Percentiles rank a stretch among this genome's conserved stretches.
Conservation (phyloP, 2,888 invertebrate genomes). For the Mythimna pallens region DNA sequence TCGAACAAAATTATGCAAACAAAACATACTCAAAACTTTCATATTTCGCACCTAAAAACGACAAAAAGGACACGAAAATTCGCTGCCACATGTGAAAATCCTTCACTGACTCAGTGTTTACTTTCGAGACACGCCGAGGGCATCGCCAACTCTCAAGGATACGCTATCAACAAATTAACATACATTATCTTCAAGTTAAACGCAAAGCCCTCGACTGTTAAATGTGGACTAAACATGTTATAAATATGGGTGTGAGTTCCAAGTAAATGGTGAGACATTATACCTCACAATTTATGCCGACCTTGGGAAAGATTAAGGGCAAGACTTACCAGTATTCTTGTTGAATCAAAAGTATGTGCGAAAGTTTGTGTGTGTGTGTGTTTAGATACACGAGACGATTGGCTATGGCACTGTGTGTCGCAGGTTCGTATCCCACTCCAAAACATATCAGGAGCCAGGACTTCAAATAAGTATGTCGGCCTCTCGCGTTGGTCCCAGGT, state of each 20-base stretch:
- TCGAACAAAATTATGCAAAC: neutral
- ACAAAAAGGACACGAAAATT: slow-evolving; percentile 45
- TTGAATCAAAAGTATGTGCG: neutral
- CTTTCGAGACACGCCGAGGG: slow-evolving; percentile 38
- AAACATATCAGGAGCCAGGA: too few relatives aligned
- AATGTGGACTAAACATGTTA: slow-evolving; percentile 43
- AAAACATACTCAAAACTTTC: slow-evolving; percentile 38
- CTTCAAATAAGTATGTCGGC: too few relatives aligned
- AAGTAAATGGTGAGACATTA: slow-evolving; percentile 18
- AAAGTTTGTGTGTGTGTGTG: too few relatives aligned
- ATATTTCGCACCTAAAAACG: slow-evolving; percentile 17
- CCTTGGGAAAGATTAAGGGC: neutral
- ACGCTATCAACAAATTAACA: slow-evolving; percentile 73
- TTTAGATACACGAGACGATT: too few relatives aligned
- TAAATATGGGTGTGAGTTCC: slow-evolving; percentile 14
- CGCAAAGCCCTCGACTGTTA: slow-evolving; percentile 72
- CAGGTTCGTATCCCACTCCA: too few relatives aligned
- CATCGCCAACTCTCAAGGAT: slow-evolving; percentile 62
- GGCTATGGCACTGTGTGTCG: too few relatives aligned
- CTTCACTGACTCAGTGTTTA: slow-evolving; percentile 59
- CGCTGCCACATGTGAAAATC: slow-evolving; percentile 51
- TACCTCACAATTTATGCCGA: neutral
- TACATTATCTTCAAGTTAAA: slow-evolving; percentile 72
- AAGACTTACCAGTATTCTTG: neutral
- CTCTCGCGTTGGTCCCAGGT: too few relatives aligned